Percentiles rank a stretch among this genome's conserved stretches.
Conservation (phyloP, 2,113 vertebrate species). For the Chitala chitala region DNA sequence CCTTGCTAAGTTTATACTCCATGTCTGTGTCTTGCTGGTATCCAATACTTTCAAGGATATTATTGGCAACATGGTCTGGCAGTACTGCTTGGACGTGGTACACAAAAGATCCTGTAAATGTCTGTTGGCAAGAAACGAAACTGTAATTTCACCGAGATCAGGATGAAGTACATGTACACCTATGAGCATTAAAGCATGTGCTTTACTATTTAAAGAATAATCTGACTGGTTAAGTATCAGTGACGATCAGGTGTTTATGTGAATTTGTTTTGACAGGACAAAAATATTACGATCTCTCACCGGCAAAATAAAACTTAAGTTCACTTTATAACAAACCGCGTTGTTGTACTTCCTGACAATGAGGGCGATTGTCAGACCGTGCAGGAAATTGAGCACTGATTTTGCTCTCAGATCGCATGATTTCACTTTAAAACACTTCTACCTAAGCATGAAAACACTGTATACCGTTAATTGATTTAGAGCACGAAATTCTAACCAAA, state of each 20-base stretch:
- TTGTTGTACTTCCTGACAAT: background rate
- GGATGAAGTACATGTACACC: background rate
- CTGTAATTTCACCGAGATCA: background rate
- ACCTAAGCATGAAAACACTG: too few species aligned
- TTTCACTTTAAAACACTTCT: background rate
- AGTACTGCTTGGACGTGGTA: constrained; percentile 70
- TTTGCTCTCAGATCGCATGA: background rate
- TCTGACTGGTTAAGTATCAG: background rate
- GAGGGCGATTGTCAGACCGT: background rate
- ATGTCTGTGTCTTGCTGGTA: constrained; percentile 59
- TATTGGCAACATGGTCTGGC: constrained; percentile 49
- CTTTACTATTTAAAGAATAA: background rate
- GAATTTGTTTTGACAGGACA: background rate
- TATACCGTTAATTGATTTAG: too few species aligned
- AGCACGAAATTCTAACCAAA: too few species aligned
- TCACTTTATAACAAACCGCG: background rate
- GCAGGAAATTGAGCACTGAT: background rate
- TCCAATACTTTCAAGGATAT: constrained; percentile 68
- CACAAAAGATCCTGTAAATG: constrained; percentile 75
- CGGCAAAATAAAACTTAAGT: too few species aligned
- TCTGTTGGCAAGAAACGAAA: constrained; percentile 54
- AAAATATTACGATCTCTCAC: too few species aligned
- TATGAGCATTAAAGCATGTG: too few species aligned
- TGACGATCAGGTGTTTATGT: too few species aligned
- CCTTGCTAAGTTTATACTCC: constrained; percentile 62